Conservation (phyloP, 2,797 vertebrate species). For the Rhinoraja longicauda region DNA sequence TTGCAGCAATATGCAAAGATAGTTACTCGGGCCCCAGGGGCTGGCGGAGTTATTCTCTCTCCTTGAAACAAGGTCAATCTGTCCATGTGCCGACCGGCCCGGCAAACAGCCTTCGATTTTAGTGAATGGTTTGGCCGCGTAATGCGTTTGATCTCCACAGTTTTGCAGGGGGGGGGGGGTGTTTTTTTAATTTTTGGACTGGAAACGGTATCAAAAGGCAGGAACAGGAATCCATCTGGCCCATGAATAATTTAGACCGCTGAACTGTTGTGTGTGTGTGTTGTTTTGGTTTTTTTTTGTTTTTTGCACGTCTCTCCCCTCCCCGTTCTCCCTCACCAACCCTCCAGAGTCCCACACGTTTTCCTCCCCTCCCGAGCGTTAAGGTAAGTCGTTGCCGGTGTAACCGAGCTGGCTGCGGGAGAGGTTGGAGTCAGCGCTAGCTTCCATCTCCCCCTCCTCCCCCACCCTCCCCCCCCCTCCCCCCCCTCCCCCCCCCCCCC, state of each 20-base stretch:
- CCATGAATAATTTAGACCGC: conserved; percentile 99
- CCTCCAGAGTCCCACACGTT: conserved; percentile 45
- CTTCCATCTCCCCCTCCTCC: not conserved
- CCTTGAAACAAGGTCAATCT: conserved; percentile 94
- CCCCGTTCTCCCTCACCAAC: conserved; percentile 66
- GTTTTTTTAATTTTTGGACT: conserved; percentile 43
- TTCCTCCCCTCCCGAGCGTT: conserved; percentile 62
- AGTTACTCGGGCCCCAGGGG: conserved; percentile 77
- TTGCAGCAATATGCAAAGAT: conserved; percentile 86
- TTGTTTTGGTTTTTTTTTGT: conserved; percentile 92
- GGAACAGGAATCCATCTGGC: conserved; percentile 97
- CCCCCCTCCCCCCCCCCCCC: too few relatives aligned
- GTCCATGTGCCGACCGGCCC: conserved; percentile 50
- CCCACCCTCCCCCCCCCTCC: too few relatives aligned
- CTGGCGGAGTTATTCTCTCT: conserved; percentile 83
- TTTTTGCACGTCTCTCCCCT: conserved; percentile 73
- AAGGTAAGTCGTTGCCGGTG: conserved; percentile 64
- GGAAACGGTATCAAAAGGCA: conserved; percentile 68
- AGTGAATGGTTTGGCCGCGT: conserved; percentile 50
- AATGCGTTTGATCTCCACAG: conserved; percentile 47
- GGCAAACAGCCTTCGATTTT: conserved; percentile 49
- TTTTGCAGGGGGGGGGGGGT: not conserved
- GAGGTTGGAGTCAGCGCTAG: not conserved
- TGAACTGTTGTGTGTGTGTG: conserved; percentile 97
- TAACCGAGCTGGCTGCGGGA: conserved; percentile 47